Evolutionary conservation across 2,113 vertebrate genomes (phyloP).

Genomic region (Sigmodon hispidus): DNA sequence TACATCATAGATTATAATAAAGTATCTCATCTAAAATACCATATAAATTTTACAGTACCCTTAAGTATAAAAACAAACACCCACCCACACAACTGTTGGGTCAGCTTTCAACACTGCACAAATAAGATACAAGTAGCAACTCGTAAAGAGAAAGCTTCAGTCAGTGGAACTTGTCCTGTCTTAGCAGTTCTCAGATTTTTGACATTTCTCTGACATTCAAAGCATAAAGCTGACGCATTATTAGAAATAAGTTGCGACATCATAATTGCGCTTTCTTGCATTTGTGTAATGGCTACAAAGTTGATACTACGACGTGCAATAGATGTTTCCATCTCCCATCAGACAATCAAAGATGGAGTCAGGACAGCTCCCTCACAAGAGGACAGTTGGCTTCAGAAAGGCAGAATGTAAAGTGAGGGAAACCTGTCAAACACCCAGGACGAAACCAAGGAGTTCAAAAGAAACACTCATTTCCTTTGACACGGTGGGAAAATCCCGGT

Average conservation of each 20-base stretch:
- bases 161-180: slow-evolving; percentile 22
- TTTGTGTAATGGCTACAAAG: slow-evolving; percentile 24
- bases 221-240: slow-evolving; percentile 50
- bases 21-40: slow-evolving; percentile 35
- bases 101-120: slow-evolving; percentile 6
- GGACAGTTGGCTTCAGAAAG: not conserved
- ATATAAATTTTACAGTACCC: slow-evolving; percentile 18
- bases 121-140: not conserved
- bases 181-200: slow-evolving; percentile 1
- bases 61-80: not conserved
- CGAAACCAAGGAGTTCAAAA: slow-evolving; percentile 71
- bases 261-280: not conserved
- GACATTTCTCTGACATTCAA: slow-evolving; percentile 30
- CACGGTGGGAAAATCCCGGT: slow-evolving; percentile 30
- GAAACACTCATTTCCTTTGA: slow-evolving; percentile 55
- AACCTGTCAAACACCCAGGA: slow-evolving; percentile 60
- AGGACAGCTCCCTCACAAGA: slow-evolving; percentile 26
- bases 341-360: slow-evolving; percentile 52
- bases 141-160: slow-evolving; percentile 24
- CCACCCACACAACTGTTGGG: not conserved
- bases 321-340: slow-evolving; percentile 42
- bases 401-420: not conserved
- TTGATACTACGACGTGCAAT: not conserved
- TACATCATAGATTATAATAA: not conserved
- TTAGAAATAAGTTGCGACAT: not conserved